Evolutionary conservation across 2,797 vertebrate species (phyloP), one percentile per base, ranked within the genome.

Genomic region (Cuniculus paca): DNA sequence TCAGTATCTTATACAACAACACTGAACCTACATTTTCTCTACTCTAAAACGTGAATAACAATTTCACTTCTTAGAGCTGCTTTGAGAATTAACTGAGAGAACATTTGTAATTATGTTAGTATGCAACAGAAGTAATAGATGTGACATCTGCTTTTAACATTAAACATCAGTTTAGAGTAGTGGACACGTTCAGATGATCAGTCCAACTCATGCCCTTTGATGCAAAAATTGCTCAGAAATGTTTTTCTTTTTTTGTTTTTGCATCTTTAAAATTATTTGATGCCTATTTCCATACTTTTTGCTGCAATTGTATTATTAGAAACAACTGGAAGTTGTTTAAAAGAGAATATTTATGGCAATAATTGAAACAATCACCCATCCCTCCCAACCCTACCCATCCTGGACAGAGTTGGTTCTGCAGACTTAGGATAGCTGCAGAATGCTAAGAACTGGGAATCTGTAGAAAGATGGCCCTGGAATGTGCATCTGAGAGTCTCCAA

Each of bases 231-330:
- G 19, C 26, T 75, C 72, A 88, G 17, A 92, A 85, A 68, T 48
- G 4, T 45, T 42, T 20, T 42, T 24, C 8, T 65, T 24, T 19
- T 22, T 72, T 11, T 65, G 34, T 7, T 61, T 85, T 68, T 20
- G 26, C 56, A 75, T 91, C 90, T 93, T 88, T 50, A n/a, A 85
- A 74, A 96, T 85, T 85, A 85, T 78, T 79, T 90, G 50, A 78
- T 34, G 70, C 31, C 94, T 90, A 20, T 54, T 83, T 95, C 39
- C 78, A 12, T 56, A 74, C 12, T 83, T 75, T 84, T 39, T 4
- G 16, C 16, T 45, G 22, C 4, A 87, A 19, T 22, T 24, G 16
- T 14, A 45, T 42, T 42, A 42, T 16, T 26, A 12, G 72, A 74
- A 74, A 77, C 1, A 3, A 89, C 26, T 85, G 14, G 42, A 88